Conservation (phyloP, 2,888 invertebrate genomes). For the Allacma fusca region DNA sequence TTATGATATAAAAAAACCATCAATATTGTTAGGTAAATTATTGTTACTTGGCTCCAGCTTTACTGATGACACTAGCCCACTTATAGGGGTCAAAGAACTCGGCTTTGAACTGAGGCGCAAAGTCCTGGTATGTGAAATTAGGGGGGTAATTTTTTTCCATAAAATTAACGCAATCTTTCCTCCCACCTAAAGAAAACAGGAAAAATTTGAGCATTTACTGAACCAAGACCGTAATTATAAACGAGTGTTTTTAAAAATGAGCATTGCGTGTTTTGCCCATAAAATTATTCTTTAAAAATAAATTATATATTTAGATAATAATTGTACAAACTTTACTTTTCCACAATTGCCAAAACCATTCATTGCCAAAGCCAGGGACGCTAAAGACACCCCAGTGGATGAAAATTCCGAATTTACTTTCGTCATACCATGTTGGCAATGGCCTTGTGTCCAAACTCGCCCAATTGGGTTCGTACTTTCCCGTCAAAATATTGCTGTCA, state of each 20-base stretch:
- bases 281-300: not conserved
- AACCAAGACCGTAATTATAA: too few relatives aligned
- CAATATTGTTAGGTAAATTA: too few relatives aligned
- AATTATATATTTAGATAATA: not conserved
- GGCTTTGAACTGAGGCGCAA: constrained; percentile 86
- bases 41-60: constrained; percentile 83
- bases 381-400: constrained; percentile 88
- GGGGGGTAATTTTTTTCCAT: constrained; percentile 86
- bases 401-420: constrained; percentile 90
- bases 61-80: constrained; percentile 84
- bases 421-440: constrained; percentile 87
- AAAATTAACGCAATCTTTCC: constrained; percentile 67
- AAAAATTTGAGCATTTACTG: too few relatives aligned
- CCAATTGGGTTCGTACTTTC: constrained; percentile 74
- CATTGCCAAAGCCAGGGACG: constrained; percentile 84
- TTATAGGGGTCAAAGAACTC: constrained; percentile 85
- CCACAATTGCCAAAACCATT: constrained; percentile 84
- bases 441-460: constrained; percentile 84
- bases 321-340: not conserved
- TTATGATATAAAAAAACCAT: too few relatives aligned
- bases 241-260: too few relatives aligned
- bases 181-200: not conserved
- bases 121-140: constrained; percentile 88
- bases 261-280: too few relatives aligned
- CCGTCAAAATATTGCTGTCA: too few relatives aligned